Evolutionary conservation across 2,113 vertebrate genomes (phyloP).

Genomic region (Neopipo cinnamomea): DNA sequence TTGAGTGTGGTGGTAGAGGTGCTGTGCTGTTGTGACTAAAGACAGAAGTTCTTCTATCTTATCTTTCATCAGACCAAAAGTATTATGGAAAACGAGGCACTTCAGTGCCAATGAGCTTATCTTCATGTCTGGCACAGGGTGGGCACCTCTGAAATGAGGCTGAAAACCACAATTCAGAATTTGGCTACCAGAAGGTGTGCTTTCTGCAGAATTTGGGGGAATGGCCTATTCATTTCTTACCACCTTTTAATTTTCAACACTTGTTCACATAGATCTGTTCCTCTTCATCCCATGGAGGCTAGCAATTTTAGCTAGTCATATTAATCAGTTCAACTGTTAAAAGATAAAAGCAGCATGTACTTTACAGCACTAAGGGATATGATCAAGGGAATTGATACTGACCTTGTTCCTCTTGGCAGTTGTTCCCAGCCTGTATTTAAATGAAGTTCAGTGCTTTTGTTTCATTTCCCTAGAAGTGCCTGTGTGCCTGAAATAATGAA

Average conservation of each 20-base stretch:
- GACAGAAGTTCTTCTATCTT: not conserved
- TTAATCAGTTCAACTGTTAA: conserved; percentile 24
- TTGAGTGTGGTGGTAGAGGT: accelerated
- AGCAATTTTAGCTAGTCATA: not conserved
- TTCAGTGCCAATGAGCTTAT: not conserved
- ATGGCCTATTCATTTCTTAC: not conserved
- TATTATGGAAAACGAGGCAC: accelerated
- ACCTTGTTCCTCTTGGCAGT: conserved; percentile 57
- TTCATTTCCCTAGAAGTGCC: conserved; percentile 29
- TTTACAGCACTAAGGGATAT: not conserved
- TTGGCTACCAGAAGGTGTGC: not conserved
- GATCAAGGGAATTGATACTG: conserved; percentile 30
- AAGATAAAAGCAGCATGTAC: conserved; percentile 45
- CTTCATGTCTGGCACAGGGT: not conserved
- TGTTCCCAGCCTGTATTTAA: conserved; percentile 44
- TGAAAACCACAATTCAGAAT: not conserved
- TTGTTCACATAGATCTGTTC: not conserved
- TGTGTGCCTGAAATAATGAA: conserved; percentile 52
- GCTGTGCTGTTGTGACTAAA: not conserved
- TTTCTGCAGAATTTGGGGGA: not conserved
- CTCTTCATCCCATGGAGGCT: not conserved
- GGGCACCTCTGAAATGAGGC: not conserved
- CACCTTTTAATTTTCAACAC: not conserved
- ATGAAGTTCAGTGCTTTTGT: conserved; percentile 40
- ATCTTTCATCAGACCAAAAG: not conserved